phyloP scores from a whole-genome alignment of 2,113 vertebrate genomes.

The Oenanthe melanoleuca region DNA sequence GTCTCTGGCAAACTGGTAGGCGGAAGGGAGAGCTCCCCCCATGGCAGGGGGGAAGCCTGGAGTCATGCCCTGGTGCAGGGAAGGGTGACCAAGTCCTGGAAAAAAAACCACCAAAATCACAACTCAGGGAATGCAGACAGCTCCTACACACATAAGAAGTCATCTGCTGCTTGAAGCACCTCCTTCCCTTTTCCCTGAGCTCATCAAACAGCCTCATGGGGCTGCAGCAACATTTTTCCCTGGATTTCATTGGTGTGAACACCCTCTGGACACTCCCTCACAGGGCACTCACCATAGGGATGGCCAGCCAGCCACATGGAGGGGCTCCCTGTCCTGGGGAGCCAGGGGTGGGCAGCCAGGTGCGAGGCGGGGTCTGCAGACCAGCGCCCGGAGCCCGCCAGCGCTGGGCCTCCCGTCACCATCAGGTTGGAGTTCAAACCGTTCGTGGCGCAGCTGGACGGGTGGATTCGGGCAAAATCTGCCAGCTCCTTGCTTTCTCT shows the following conservation, averaged over 20 bases:
- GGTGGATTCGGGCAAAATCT: conserved; percentile 89
- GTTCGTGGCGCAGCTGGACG: conserved; percentile 77
- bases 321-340: conserved; percentile 87
- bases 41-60: conserved; percentile 87
- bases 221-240: not conserved
- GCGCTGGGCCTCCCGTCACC: conserved; percentile 89
- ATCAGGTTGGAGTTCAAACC: conserved; percentile 95
- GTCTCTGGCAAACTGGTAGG: conserved; percentile 95
- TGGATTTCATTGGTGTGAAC: rapidly evolving
- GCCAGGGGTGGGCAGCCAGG: conserved; percentile 90
- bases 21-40: conserved; percentile 85
- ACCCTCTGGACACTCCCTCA: not conserved
- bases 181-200: not conserved
- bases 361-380: conserved; percentile 86
- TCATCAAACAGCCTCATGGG: not conserved
- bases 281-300: conserved; percentile 57
- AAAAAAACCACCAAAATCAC: not conserved
- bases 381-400: conserved; percentile 87
- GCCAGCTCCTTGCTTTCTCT: conserved; percentile 95
- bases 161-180: not conserved
- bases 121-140: not conserved
- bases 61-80: conserved; percentile 91
- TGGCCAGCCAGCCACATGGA: conserved; percentile 90
- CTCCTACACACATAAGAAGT: rapidly evolving
- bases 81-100: conserved; percentile 87